Percentiles rank a stretch among this genome's conserved stretches.
Conservation (phyloP, 2,113 vertebrate species). For the Acrocephalus kingi region DNA sequence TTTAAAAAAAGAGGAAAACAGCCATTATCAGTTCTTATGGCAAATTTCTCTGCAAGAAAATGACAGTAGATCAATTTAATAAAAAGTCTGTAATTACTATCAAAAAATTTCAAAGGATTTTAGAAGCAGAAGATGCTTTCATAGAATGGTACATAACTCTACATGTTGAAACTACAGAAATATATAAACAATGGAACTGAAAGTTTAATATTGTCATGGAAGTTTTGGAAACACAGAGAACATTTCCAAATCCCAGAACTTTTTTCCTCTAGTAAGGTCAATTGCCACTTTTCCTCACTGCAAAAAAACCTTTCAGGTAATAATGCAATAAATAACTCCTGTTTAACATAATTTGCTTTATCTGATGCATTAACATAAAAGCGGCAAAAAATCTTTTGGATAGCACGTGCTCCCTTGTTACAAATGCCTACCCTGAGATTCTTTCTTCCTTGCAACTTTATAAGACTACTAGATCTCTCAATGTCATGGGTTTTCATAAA, state of each 20-base stretch:
- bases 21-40: constrained; percentile 28
- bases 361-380: neutral
- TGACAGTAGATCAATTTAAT: constrained; percentile 39
- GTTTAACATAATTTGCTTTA: neutral
- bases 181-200: neutral
- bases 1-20: neutral
- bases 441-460: neutral
- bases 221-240: neutral
- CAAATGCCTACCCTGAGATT: neutral
- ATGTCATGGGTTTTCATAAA: neutral
- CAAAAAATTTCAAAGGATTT: constrained; percentile 23
- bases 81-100: constrained; percentile 3
- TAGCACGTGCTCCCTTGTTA: neutral
- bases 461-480: neutral
- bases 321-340: neutral
- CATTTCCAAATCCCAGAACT: neutral
- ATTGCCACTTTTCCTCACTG: neutral
- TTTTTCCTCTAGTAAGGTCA: neutral
- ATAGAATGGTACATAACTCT: neutral
- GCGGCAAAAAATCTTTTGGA: neutral
- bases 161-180: neutral
- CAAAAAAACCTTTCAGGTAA: neutral
- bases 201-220: neutral
- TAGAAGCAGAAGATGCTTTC: constrained; percentile 21
- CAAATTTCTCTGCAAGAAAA: constrained; percentile 48